Conservation (phyloP, 23 tunicate species). For the Oikopleura dioica region DNA sequence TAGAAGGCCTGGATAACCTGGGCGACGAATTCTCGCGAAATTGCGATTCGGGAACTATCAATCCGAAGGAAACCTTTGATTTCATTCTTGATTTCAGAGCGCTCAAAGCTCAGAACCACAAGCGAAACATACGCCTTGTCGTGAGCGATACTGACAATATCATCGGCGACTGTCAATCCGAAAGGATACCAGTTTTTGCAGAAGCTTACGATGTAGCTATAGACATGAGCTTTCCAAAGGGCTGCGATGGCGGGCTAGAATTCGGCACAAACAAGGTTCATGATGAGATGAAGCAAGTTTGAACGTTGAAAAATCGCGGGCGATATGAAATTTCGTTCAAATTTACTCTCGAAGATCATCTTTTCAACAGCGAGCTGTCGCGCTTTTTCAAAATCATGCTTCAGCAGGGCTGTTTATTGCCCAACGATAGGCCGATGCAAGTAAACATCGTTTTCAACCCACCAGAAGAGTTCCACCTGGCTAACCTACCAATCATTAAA, state of each 20-base stretch:
- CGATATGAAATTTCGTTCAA: conserved; percentile 75
- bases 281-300: conserved; percentile 70
- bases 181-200: conserved; percentile 59
- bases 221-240: conserved; percentile 95
- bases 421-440: conserved; percentile 80
- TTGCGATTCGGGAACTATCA: conserved; percentile 46
- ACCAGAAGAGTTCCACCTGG: conserved; percentile 35
- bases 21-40: conserved; percentile 82
- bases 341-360: conserved; percentile 32
- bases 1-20: conserved; percentile 91
- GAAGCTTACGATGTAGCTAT: conserved; percentile 93
- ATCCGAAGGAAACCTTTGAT: conserved; percentile 46
- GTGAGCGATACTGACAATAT: conserved; percentile 64
- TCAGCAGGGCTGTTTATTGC: conserved; percentile 54
- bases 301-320: conserved; percentile 76
- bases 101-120: conserved; percentile 47
- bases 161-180: conserved; percentile 78
- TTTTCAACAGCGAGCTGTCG: conserved; percentile 34
- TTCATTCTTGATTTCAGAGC: conserved; percentile 72
- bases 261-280: conserved; percentile 61
- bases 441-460: conserved; percentile 62
- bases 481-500: conserved; percentile 61
- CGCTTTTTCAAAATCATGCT: conserved; percentile 62
- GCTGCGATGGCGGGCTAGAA: conserved; percentile 84
- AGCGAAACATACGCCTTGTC: conserved; percentile 52